Conservation (phyloP, 2,888 invertebrate species). For the Hanleya hanleyi region DNA sequence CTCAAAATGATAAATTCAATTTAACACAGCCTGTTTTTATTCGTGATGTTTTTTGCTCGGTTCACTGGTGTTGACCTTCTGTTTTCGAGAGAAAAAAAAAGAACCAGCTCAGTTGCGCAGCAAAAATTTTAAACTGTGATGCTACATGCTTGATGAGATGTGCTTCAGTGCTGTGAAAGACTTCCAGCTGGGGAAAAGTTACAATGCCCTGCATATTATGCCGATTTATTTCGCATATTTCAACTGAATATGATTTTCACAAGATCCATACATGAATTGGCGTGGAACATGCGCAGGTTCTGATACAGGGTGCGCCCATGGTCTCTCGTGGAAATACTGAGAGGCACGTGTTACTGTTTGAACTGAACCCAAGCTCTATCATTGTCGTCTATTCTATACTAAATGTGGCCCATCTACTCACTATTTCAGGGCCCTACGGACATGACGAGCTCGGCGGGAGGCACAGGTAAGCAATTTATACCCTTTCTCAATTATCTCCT, state of each 20-base stretch:
- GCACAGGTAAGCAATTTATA: conserved; percentile 2
- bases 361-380: too few relatives aligned
- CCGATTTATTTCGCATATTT: conserved; percentile 3
- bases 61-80: neutral
- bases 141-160: too few relatives aligned
- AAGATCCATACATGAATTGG: too few relatives aligned
- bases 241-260: conserved; percentile 5
- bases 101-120: neutral
- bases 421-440: neutral
- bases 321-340: too few relatives aligned
- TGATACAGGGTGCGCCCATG: too few relatives aligned
- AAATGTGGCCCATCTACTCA: conserved; percentile 2
- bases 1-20: conserved; percentile 1
- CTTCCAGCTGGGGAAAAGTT: neutral
- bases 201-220: neutral
- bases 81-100: neutral
- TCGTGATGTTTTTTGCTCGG: neutral
- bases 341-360: too few relatives aligned
- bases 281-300: too few relatives aligned
- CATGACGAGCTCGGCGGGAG: neutral
- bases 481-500: too few relatives aligned
- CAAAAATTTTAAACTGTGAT: neutral
- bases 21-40: neutral
- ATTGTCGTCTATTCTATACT: too few relatives aligned
- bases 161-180: neutral